phyloP scores from a whole-genome alignment of 2,888 invertebrate species.

The Drosophila anceps region DNA sequence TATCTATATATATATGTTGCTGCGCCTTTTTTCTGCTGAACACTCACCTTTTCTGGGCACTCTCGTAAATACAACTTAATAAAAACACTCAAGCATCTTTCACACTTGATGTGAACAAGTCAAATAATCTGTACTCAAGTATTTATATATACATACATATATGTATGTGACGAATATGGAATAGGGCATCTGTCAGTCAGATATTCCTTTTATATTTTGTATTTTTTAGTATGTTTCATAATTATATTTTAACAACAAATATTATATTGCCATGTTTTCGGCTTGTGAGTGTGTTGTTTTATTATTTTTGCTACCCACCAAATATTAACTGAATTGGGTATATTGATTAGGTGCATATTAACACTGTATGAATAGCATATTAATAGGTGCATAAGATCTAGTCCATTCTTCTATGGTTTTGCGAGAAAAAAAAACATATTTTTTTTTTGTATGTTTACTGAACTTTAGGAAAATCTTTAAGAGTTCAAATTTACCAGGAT shows the following conservation, averaged over 20 bases:
- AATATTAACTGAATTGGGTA: background rate
- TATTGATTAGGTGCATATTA: constrained; percentile 16
- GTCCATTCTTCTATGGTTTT: background rate
- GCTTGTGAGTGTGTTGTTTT: constrained; percentile 25
- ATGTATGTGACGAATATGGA: background rate
- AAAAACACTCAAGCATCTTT: background rate
- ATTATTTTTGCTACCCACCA: constrained; percentile 8
- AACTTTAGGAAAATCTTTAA: too few species aligned
- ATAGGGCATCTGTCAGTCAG: constrained; percentile 32
- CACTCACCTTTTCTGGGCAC: background rate
- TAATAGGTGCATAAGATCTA: background rate
- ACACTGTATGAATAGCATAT: too few species aligned
- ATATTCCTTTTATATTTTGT: constrained; percentile 7
- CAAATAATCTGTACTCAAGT: background rate
- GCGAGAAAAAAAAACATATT: too few species aligned
- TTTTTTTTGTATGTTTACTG: too few species aligned
- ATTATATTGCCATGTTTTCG: constrained; percentile 63
- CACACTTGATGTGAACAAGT: background rate
- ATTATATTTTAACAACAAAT: constrained; percentile 74
- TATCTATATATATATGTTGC: background rate
- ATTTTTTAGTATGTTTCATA: constrained; percentile 36
- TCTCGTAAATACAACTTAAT: background rate
- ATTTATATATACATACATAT: too few species aligned
- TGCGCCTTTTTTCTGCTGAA: background rate
- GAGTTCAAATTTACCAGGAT: too few species aligned